These are phyloP conservation scores for Solen grandis DNA, from an alignment of 1,140 invertebrate species.

Conservation along the genomic window DNA sequence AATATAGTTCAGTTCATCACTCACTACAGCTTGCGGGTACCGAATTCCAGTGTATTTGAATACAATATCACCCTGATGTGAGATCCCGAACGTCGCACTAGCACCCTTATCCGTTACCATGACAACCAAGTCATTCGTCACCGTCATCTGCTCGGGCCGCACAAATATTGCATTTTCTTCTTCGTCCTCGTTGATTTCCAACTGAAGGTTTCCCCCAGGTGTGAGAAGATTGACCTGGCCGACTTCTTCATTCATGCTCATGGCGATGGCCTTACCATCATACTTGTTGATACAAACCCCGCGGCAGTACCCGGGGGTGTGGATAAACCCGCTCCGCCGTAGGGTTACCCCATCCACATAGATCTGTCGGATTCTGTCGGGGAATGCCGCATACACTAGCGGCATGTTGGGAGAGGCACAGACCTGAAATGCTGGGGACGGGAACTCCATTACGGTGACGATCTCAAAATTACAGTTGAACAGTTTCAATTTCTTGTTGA, in stretches of 20 bases:
- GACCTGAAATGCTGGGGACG: neutral
- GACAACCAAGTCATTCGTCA: constrained; percentile 25
- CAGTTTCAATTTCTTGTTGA: constrained; percentile 39
- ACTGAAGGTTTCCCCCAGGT: constrained; percentile 40
- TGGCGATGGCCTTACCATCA: constrained; percentile 35
- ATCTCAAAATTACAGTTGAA: constrained; percentile 43
- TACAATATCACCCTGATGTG: constrained; percentile 19
- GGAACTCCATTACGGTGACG: constrained; percentile 28
- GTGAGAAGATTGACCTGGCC: constrained; percentile 42
- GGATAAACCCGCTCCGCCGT: constrained; percentile 32
- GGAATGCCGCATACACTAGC: constrained; percentile 34
- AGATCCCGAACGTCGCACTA: constrained; percentile 2
- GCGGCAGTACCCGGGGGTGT: constrained; percentile 12
- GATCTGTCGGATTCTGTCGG: constrained; percentile 42
- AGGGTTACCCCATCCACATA: constrained; percentile 27
- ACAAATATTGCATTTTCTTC: constrained; percentile 14
- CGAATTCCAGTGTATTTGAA: constrained; percentile 34
- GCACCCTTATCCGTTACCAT: constrained; percentile 21
- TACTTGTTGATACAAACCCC: constrained; percentile 37
- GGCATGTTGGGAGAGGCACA: constrained; percentile 39
- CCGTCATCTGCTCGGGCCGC: constrained; percentile 12
- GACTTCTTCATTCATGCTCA: constrained; percentile 20
- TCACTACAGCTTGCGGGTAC: constrained; percentile 9
- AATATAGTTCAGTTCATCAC: constrained; percentile 46
- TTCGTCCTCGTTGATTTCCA: constrained; percentile 1